Percentiles rank a stretch among this genome's conserved stretches.
phyloP scores from a whole-genome alignment of 2,888 invertebrate genomes.

The Tenthredo livida region DNA sequence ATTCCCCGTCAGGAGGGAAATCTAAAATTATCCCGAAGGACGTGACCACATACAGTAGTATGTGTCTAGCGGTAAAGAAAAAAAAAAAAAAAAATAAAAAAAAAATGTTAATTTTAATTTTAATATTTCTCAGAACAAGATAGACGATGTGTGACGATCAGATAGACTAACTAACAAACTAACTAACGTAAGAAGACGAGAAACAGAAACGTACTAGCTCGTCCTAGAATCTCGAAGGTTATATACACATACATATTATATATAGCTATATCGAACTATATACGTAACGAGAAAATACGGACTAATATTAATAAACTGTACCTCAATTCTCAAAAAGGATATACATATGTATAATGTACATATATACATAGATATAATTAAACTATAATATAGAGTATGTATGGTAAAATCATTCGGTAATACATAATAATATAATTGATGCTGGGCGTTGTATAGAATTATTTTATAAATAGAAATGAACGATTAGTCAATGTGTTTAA shows the following conservation, averaged over 20 bases:
- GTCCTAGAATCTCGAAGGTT: conserved; percentile 25
- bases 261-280: neutral
- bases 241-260: neutral
- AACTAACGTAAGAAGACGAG: neutral
- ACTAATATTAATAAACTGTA: neutral
- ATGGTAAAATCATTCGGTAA: conserved; percentile 16
- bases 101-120: neutral
- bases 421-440: neutral
- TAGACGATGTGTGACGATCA: neutral
- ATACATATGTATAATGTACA: neutral
- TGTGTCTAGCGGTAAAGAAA: neutral
- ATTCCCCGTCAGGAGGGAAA: neutral
- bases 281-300: neutral
- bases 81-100: neutral
- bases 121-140: conserved; percentile 20
- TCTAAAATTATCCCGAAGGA: conserved; percentile 32
- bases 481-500: conserved; percentile 22
- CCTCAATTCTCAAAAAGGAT: neutral
- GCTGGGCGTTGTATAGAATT: conserved; percentile 4
- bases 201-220: neutral
- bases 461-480: conserved; percentile 44
- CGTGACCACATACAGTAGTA: neutral
- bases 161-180: neutral
- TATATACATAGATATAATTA: neutral
- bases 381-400: neutral